phyloP scores from a whole-genome alignment of 2,113 vertebrate genomes.

The Serilophus lunatus region DNA sequence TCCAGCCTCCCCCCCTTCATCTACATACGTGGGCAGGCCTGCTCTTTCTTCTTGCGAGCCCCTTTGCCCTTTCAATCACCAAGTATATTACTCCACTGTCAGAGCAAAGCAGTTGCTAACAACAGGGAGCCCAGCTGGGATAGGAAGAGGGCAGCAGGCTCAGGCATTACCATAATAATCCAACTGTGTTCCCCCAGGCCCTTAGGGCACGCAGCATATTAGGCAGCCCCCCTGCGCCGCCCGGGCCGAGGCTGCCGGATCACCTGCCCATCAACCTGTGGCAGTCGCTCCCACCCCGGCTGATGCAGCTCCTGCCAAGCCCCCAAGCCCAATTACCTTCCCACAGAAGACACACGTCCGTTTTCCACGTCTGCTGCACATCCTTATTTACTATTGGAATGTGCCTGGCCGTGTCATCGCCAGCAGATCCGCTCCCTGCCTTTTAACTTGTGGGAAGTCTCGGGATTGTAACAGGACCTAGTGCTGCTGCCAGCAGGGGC shows the following conservation, averaged over 20 bases:
- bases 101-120: slow-evolving; percentile 98
- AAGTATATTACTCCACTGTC: slow-evolving; percentile 99
- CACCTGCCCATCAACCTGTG: slow-evolving; percentile 92
- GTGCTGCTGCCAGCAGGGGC: not conserved
- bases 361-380: slow-evolving; percentile 30
- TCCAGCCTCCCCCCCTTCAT: slow-evolving; percentile 75
- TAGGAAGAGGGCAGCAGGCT: slow-evolving; percentile 95
- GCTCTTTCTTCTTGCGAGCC: slow-evolving; percentile 81
- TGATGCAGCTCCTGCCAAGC: slow-evolving; percentile 63
- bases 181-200: slow-evolving; percentile 93
- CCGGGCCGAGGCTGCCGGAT: slow-evolving; percentile 77
- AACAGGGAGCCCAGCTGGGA: slow-evolving; percentile 98
- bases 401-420: not conserved
- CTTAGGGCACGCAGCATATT: slow-evolving; percentile 97
- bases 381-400: not conserved
- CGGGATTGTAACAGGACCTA: not conserved
- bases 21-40: slow-evolving; percentile 86
- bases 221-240: slow-evolving; percentile 87
- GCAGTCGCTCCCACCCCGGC: slow-evolving; percentile 71
- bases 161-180: slow-evolving; percentile 99
- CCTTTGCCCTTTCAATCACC: slow-evolving; percentile 99
- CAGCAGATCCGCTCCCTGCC: not conserved
- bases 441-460: slow-evolving; percentile 45
- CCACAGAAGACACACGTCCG: slow-evolving; percentile 49
- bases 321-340: slow-evolving; percentile 62